Evolutionary conservation across 2,888 invertebrate genomes (phyloP).

Genomic region (Incurvaria masculella): DNA sequence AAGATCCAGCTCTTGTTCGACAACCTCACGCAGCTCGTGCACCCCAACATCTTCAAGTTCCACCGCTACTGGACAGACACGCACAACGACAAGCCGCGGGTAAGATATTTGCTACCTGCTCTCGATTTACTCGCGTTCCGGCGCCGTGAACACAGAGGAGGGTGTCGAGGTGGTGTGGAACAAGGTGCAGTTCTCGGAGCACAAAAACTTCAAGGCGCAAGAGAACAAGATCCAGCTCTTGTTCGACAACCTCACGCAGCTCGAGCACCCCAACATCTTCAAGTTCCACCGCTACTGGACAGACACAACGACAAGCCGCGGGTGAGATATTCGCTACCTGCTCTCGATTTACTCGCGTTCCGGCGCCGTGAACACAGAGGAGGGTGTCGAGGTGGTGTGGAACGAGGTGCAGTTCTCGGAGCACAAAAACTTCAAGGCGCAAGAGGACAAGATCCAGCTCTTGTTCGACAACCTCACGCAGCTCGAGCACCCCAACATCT

Average conservation of each 20-base stretch:
- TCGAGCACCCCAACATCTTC: slow-evolving; percentile 98
- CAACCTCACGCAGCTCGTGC: too few relatives aligned
- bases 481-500: slow-evolving; percentile 97
- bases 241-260: slow-evolving; percentile 95
- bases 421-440: slow-evolving; percentile 94
- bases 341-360: slow-evolving; percentile 99
- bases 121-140: too few relatives aligned
- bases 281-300: slow-evolving; percentile 99
- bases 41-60: too few relatives aligned
- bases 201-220: slow-evolving; percentile 96
- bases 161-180: slow-evolving; percentile 99
- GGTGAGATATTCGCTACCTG: slow-evolving; percentile 97
- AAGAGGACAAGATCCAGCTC: slow-evolving; percentile 96
- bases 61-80: too few relatives aligned
- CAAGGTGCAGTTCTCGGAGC: slow-evolving; percentile 97
- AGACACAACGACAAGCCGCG: slow-evolving; percentile 94
- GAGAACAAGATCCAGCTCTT: slow-evolving; percentile 97
- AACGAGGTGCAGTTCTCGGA: slow-evolving; percentile 99
- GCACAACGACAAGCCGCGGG: too few relatives aligned
- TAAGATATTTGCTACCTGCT: too few relatives aligned
- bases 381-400: slow-evolving; percentile 99
- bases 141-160: slow-evolving; percentile 99
- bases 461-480: slow-evolving; percentile 98
- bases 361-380: slow-evolving; percentile 99
- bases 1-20: too few relatives aligned